Evolutionary conservation across 2,113 vertebrate species (phyloP), one percentile per base, ranked within the genome.

Genomic region (Oryzias javanicus): DNA sequence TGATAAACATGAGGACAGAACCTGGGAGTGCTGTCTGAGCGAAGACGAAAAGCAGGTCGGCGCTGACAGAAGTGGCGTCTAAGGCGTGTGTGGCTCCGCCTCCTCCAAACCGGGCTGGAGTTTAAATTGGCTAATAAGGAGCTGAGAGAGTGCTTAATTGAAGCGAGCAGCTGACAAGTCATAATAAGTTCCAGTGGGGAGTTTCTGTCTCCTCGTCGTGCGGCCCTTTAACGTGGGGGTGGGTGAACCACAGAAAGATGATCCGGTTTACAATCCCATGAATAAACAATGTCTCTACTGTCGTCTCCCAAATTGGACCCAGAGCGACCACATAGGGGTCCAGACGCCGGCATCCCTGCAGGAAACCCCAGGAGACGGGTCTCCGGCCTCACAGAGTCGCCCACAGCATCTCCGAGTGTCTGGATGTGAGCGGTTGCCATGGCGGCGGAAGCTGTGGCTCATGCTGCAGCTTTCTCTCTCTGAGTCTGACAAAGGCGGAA

Each of bases 31-130:
- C 35, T 42, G 60, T 49, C 55, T 51, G 53, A 17, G 47, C 4
- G 14, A 24, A 24, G 35, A 35, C 35, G 10, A 35, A 35, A 35
- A 35, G 35, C 35, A 35, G 35, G 35, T 35, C 35, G 35, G 29
- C 35, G 10, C 10, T 35, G 35, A 35, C 8, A 16, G 45, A 61
- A 67, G 49, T 70, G 46, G 67, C 64, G 65, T 77, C 73, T 86
- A 83, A 88, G 82, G 75, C 79, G 71, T 59, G 55, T 61, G 62
- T 73, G 72, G 72, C 65, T 55, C 57, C 22, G 22, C 58, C 50
- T 60, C 54, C 55, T 59, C 50, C 56, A 69, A 66, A 75, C 57
- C 40, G 2, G 49, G 53, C 69, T 61, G 64, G 61, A 52, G 25
- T 47, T 50, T 68, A 54, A 54, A 76, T 27, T 63, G 66, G 78